Evolutionary conservation across 64 coral and sea anemone species (phyloP).

Genomic region (Anthopleura sola): DNA sequence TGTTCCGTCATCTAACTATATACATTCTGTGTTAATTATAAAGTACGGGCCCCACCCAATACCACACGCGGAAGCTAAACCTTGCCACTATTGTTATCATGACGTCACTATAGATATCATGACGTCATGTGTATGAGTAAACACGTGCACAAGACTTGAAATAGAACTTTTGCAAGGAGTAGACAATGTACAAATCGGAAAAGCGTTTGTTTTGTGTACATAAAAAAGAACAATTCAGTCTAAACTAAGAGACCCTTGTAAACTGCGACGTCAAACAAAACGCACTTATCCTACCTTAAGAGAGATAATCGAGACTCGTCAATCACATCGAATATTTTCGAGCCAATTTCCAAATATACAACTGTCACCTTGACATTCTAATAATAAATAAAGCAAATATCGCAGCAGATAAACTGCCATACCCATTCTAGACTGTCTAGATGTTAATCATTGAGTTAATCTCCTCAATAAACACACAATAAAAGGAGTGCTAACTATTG

Average conservation of each 20-base stretch:
- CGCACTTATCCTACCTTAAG: background rate
- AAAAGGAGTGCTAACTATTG: background rate
- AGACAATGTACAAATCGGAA: too few species aligned
- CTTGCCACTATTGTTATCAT: background rate
- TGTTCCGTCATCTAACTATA: too few species aligned
- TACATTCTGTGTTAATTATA: background rate
- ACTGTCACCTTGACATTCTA: background rate
- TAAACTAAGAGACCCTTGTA: background rate
- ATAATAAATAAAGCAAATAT: background rate
- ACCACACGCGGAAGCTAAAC: background rate
- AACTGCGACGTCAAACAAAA: background rate
- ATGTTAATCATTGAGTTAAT: background rate
- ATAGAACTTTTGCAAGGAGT: too few species aligned
- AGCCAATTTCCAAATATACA: background rate
- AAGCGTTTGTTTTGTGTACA: too few species aligned
- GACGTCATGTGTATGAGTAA: background rate
- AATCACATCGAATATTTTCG: background rate
- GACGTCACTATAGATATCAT: background rate
- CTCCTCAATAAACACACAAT: constrained; percentile 1
- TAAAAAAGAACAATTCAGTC: background rate
- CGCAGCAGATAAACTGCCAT: background rate
- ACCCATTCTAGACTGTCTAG: background rate
- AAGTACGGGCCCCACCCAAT: background rate
- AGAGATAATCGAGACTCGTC: background rate
- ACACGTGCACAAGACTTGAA: background rate